Base-by-base conservation (phyloP, 2,797 vertebrate species). In the Sphaeramia orbicularis region DNA sequence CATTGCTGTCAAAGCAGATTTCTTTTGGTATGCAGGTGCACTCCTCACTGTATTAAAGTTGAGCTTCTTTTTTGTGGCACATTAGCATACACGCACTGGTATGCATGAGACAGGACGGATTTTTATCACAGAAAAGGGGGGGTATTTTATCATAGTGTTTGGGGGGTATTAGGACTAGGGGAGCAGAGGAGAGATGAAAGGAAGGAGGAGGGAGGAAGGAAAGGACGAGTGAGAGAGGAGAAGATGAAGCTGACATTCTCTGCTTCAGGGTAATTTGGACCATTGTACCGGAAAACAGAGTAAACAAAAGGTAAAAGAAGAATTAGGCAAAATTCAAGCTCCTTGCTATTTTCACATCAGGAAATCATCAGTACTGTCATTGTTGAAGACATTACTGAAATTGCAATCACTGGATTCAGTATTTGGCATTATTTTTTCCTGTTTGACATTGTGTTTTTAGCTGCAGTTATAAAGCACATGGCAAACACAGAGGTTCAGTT, bases 1-100 rank as follows among this genome's bases (percentile, higher is more conserved):
- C 89, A 43, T 45, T 89, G 87, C 87, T 85, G 86, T 84, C 84
- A 88, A 81, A 84, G 87, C 83, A 83, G 18, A 80, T 86, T 90
- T 76, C 50, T 71, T 14, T 72, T 43, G 72, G 69, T 84, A 70
- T 85, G 86, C 80, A 76, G 78, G 55, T 72, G 16, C 82, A 52
- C 54, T 60, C 71, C 65, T 76, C 57, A 0, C 72, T n/a, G 60
- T 68, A 81, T 84, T 86, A 86, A 70, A 78, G 69, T 52, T 64
- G 50, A 65, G 69, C 77, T 71, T n/a, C 19, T 76, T 75, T 78
- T 68, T 54, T 27, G 54, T 27, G 1, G 2, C 3, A 8, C 68
- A 87, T 90, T 90, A 86, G 74, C 83, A 86, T 87, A 81, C 67
- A 41, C 9, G 50, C 3, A 55, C 37, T 2, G 9, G 56, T 15